Conservation (phyloP, 2,797 vertebrate species). For the Anguilla anguilla region DNA sequence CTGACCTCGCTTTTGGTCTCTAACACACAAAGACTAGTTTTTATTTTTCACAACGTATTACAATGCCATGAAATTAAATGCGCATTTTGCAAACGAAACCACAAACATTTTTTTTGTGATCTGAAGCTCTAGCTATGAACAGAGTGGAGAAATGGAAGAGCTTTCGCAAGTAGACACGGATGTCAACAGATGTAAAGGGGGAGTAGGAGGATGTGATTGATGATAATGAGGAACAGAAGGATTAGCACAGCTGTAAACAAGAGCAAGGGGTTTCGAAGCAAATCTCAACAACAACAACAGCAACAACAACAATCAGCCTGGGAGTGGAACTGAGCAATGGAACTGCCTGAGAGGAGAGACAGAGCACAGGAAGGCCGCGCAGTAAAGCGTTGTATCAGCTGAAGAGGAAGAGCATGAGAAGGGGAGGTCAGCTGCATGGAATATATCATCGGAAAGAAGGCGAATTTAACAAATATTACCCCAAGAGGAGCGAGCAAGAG, state of each 20-base stretch:
- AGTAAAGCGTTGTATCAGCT: background rate
- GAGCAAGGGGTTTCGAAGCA: conserved; percentile 9
- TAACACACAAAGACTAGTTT: background rate
- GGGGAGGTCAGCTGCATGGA: background rate
- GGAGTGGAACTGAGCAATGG: background rate
- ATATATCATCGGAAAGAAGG: background rate
- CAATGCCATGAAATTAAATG: background rate
- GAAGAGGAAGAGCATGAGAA: background rate
- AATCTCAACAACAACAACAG: background rate
- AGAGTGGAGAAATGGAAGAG: background rate
- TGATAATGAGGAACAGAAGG: conserved; percentile 12
- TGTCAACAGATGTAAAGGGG: conserved; percentile 20
- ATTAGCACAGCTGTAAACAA: conserved; percentile 17
- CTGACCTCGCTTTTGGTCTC: background rate
- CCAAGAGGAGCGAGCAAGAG: background rate
- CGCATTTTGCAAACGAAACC: background rate
- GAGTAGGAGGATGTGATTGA: conserved; percentile 1
- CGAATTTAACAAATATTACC: background rate
- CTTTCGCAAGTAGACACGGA: background rate
- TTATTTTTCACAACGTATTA: background rate
- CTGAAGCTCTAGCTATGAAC: background rate
- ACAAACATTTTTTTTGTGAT: background rate
- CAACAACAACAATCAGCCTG: background rate
- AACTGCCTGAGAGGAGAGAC: background rate
- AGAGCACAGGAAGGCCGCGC: background rate